Conservation (phyloP, 2,797 vertebrate species). For the Streptopelia turtur region DNA sequence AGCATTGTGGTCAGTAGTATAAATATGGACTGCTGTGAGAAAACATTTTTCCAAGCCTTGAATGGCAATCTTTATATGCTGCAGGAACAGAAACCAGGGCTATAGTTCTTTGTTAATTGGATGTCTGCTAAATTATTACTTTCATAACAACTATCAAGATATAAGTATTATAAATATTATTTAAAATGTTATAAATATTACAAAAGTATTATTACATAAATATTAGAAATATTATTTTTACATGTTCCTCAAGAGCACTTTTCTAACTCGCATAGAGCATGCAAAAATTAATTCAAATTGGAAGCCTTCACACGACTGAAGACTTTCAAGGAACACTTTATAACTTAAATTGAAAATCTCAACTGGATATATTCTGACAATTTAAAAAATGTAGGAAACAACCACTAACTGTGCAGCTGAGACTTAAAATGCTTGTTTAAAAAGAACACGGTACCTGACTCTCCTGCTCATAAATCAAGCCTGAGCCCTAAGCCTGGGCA, state of each 20-base stretch:
- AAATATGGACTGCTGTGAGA: background rate
- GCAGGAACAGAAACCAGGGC: background rate
- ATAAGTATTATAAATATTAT: background rate
- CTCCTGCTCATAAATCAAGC: background rate
- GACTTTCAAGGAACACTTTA: background rate
- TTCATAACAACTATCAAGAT: background rate
- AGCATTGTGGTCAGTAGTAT: background rate
- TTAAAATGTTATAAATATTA: background rate
- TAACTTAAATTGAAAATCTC: background rate
- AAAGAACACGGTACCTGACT: background rate
- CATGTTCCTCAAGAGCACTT: background rate
- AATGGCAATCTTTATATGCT: background rate
- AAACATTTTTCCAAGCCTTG: background rate
- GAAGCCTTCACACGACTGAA: background rate
- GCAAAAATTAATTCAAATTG: background rate
- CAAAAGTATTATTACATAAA: background rate
- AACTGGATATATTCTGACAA: background rate
- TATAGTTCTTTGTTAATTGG: background rate
- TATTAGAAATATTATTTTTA: background rate
- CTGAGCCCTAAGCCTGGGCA: background rate
- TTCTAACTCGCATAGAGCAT: background rate
- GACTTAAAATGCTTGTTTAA: background rate
- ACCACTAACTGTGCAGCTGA: background rate
- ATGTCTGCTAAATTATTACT: background rate
- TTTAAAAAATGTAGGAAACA: background rate